A percentile compares a stretch with the other conserved stretches of the same genome.
Conservation (phyloP, 2,797 vertebrate species). For the Enteromius mattozi region DNA sequence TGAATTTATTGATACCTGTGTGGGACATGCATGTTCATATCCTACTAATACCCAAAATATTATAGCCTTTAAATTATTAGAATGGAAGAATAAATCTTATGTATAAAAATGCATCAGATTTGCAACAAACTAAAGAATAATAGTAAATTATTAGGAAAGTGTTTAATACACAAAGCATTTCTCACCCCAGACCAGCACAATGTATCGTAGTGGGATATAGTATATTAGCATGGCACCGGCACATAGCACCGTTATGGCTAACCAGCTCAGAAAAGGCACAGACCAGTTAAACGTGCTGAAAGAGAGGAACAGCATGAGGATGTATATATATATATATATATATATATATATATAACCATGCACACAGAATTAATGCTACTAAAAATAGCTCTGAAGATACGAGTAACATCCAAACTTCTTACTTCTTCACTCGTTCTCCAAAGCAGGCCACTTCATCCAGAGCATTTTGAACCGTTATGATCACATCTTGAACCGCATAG, state of each 20-base stretch:
- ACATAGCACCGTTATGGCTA: conserved; percentile 85
- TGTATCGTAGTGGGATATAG: conserved; percentile 90
- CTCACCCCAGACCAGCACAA: conserved; percentile 94
- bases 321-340: not conserved
- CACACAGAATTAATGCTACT: not conserved
- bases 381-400: not conserved
- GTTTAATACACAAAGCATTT: conserved; percentile 5
- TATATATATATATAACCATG: not conserved
- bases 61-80: not conserved
- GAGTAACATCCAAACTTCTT: conserved; percentile 65
- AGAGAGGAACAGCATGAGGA: not conserved
- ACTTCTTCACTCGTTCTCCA: conserved; percentile 95
- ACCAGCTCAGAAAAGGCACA: conserved; percentile 91
- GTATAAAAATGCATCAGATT: not conserved
- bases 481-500: conserved; percentile 94
- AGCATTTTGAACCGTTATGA: conserved; percentile 88
- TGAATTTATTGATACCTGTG: conserved; percentile 94
- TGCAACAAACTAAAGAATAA: not conserved
- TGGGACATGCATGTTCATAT: conserved; percentile 46
- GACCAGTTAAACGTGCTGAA: conserved; percentile 93
- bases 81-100: not conserved
- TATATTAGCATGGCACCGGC: conserved; percentile 84
- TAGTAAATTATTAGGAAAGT: not conserved
- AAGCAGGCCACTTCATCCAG: conserved; percentile 90
- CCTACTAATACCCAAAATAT: not conserved